Conservation (phyloP, 30 jellyfish, hydroid and myxozoan genomes). For the Aurelia aurita complex sp. Pacific region DNA sequence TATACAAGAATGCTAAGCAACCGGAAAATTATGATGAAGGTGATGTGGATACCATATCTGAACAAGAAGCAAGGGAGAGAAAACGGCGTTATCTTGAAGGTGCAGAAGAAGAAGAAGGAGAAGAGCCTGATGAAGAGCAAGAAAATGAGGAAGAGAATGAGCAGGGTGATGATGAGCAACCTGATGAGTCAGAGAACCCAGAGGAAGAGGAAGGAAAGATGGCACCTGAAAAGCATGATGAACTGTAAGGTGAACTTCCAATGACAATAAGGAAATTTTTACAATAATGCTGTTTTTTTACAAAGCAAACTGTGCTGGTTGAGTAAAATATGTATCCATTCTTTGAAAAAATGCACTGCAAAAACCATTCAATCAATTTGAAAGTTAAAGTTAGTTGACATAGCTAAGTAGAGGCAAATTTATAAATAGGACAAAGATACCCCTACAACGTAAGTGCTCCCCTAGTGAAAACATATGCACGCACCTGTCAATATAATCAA, state of each 20-base stretch:
- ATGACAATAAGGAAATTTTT: background rate
- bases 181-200: background rate
- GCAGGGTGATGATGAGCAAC: slow-evolving; percentile 2
- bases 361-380: too few species aligned
- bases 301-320: too few species aligned
- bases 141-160: slow-evolving; percentile 26
- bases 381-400: too few species aligned
- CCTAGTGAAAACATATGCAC: too few species aligned
- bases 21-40: slow-evolving; percentile 56
- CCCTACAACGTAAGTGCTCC: too few species aligned
- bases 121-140: slow-evolving; percentile 26
- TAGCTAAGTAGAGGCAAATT: too few species aligned
- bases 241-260: slow-evolving; percentile 2
- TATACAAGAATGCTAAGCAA: slow-evolving; percentile 16
- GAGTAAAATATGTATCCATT: too few species aligned
- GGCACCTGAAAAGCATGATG: slow-evolving; percentile 37
- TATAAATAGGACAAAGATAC: too few species aligned
- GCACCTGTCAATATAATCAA: too few species aligned
- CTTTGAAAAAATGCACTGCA: too few species aligned
- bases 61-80: slow-evolving; percentile 35
- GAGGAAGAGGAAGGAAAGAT: background rate
- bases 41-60: slow-evolving; percentile 39
- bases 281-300: too few species aligned
- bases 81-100: slow-evolving; percentile 10
- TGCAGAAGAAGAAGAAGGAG: slow-evolving; percentile 15